Percentiles rank a stretch among this genome's conserved stretches.
Conservation (phyloP, 2,888 invertebrate genomes). For the Philereme vetulata region DNA sequence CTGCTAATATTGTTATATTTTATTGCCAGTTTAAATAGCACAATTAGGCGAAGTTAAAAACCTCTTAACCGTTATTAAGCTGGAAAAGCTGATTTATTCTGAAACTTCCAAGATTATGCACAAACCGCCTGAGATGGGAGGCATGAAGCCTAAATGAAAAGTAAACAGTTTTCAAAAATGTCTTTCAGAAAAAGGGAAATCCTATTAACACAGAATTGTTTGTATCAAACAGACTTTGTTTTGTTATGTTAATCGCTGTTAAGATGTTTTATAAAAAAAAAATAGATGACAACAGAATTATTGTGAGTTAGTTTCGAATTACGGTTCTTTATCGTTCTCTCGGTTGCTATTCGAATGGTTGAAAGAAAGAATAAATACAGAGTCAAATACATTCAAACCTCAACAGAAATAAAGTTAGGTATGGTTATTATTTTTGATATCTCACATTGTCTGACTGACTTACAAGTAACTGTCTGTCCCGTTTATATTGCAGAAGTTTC, state of each 20-base stretch:
- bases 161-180: slow-evolving; percentile 45
- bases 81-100: slow-evolving; percentile 32
- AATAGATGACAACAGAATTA: too few species aligned
- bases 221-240: slow-evolving; percentile 10
- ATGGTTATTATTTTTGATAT: too few species aligned
- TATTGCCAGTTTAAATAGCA: slow-evolving; percentile 31
- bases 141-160: slow-evolving; percentile 46
- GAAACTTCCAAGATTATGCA: slow-evolving; percentile 31
- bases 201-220: slow-evolving; percentile 16
- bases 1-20: slow-evolving; percentile 29
- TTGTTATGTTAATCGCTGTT: slow-evolving; percentile 5
- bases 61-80: slow-evolving; percentile 29
- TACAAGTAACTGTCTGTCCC: too few species aligned
- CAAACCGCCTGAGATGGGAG: slow-evolving; percentile 39
- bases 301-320: too few species aligned
- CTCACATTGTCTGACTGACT: too few species aligned
- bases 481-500: not conserved
- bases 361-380: too few species aligned
- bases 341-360: too few species aligned
- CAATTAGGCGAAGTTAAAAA: slow-evolving; percentile 32
- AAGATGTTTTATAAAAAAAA: not conserved
- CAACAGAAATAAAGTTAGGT: too few species aligned
- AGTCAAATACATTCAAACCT: too few species aligned
- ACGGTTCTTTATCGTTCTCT: too few species aligned
- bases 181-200: slow-evolving; percentile 10